phyloP scores from a whole-genome alignment of 2,113 vertebrate species.

The Urocynchramus pylzowi region DNA sequence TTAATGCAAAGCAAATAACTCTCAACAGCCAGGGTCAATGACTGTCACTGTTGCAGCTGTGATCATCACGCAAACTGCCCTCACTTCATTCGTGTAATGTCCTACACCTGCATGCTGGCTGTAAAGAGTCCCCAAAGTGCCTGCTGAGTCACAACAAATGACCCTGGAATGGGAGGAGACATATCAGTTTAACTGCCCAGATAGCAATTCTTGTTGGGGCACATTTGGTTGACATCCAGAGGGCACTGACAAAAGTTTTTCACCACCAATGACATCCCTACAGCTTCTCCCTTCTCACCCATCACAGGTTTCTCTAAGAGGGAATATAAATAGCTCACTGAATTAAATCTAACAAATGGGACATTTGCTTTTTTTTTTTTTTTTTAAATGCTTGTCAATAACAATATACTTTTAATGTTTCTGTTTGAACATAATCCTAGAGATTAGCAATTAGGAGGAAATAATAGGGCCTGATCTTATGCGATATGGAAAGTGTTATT shows the following conservation, averaged over 20 bases:
- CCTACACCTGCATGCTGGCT: constrained; percentile 25
- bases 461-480: constrained; percentile 13
- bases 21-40: constrained; percentile 41
- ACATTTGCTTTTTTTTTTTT: neutral
- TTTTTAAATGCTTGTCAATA: neutral
- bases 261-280: neutral
- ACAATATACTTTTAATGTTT: neutral
- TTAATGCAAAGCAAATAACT: constrained; percentile 55
- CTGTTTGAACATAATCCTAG: neutral
- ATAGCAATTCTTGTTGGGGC: neutral
- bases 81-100: constrained; percentile 24
- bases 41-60: constrained; percentile 39
- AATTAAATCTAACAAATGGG: neutral
- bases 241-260: neutral
- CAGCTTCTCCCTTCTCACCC: neutral
- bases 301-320: neutral
- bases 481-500: neutral
- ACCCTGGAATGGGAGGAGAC: neutral
- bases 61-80: constrained; percentile 4
- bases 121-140: constrained; percentile 13
- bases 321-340: neutral
- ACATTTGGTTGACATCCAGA: neutral
- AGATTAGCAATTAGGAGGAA: constrained; percentile 15
- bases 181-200: neutral
- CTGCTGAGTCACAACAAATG: constrained; percentile 28